Evolutionary conservation across 1,140 invertebrate genomes (phyloP).

Genomic region (Drosophila carrolli): DNA sequence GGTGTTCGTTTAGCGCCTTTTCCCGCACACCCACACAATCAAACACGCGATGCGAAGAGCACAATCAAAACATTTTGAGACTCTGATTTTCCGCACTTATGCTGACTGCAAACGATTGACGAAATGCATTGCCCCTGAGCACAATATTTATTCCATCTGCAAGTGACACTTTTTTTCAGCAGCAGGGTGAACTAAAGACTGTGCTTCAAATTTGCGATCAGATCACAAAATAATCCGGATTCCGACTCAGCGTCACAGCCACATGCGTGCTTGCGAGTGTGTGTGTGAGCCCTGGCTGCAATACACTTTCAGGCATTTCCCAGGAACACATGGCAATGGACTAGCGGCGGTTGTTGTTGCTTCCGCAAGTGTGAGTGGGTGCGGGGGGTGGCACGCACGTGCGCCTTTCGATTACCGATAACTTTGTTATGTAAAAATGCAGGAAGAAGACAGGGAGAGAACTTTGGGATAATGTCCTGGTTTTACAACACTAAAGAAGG

Average conservation of each 20-base stretch:
- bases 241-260: constrained; percentile 26
- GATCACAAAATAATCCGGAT: constrained; percentile 44
- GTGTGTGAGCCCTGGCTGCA: constrained; percentile 26
- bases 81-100: constrained; percentile 16
- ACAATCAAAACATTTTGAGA: constrained; percentile 50
- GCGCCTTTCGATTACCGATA: constrained; percentile 32
- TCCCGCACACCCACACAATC: constrained; percentile 18
- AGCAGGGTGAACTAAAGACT: constrained; percentile 1
- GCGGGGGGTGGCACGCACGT: constrained; percentile 18
- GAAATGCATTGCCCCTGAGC: background rate
- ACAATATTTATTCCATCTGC: background rate
- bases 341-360: constrained; percentile 46
- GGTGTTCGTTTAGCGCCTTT: constrained; percentile 26
- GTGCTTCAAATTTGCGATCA: constrained; percentile 43
- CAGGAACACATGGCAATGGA: constrained; percentile 52
- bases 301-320: constrained; percentile 50
- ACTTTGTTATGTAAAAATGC: constrained; percentile 18
- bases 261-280: constrained; percentile 15
- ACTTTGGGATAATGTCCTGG: constrained; percentile 14
- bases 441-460: constrained; percentile 2
- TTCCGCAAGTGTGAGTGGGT: background rate
- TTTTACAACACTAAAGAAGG: constrained; percentile 23
- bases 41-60: constrained; percentile 24
- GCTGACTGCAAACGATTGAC: constrained; percentile 2
- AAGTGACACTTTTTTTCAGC: constrained; percentile 1